Evolutionary conservation across 2,888 invertebrate species (phyloP).

Genomic region (Habroteleia sp.): DNA sequence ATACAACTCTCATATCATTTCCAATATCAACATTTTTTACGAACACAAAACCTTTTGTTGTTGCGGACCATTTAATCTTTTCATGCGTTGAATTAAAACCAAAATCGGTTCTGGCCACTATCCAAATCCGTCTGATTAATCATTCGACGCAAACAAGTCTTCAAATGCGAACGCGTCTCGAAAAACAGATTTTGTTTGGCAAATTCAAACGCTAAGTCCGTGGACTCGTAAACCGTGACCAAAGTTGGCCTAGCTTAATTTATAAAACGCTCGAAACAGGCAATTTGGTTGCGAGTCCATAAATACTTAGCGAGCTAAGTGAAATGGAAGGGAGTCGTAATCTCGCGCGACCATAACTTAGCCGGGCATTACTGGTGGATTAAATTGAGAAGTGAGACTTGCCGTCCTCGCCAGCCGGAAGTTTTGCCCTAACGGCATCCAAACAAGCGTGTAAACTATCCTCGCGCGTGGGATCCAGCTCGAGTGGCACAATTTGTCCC

Average conservation of each 20-base stretch:
- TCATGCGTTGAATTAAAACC: too few relatives aligned
- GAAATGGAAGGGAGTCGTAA: slow-evolving; percentile 44
- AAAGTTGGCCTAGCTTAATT: slow-evolving; percentile 12
- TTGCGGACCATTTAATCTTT: too few relatives aligned
- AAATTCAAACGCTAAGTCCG: too few relatives aligned
- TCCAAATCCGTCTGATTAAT: too few relatives aligned
- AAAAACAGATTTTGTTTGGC: background rate
- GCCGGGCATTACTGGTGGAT: slow-evolving; percentile 28
- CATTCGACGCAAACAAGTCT: too few relatives aligned
- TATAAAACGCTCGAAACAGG: slow-evolving; percentile 18
- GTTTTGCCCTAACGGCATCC: slow-evolving; percentile 88
- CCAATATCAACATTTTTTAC: too few relatives aligned
- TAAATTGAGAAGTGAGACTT: slow-evolving; percentile 68
- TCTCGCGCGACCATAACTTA: slow-evolving; percentile 38
- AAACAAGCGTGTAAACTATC: slow-evolving; percentile 90
- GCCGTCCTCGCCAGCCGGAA: slow-evolving; percentile 92
- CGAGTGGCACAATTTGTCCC: slow-evolving; percentile 85
- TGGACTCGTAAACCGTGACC: background rate
- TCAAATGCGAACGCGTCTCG: too few relatives aligned
- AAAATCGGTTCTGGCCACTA: too few relatives aligned
- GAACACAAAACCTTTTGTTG: too few relatives aligned
- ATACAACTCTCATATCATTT: too few relatives aligned
- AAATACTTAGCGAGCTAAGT: slow-evolving; percentile 23
- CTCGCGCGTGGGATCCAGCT: slow-evolving; percentile 89
- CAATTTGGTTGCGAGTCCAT: slow-evolving; percentile 11